These are phyloP conservation scores for Lycodopsis pacificus DNA, from an alignment of 2,797 vertebrate genomes.

Conservation along the genomic window DNA sequence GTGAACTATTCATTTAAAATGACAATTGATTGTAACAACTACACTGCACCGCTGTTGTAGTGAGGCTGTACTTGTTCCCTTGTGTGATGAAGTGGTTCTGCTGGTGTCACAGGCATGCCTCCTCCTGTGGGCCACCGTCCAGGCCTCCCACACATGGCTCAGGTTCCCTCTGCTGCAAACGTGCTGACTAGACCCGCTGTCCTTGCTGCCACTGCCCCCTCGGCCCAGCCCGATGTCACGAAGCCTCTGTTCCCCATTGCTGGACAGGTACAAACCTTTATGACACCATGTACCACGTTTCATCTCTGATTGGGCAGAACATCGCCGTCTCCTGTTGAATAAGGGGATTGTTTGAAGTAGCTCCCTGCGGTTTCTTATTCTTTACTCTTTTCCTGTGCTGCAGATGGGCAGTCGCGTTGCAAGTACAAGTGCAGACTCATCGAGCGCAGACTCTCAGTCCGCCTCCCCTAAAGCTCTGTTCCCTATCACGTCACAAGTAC, in stretches of 20 bases:
- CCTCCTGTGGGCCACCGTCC: conserved; percentile 89
- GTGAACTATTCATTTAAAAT: background rate
- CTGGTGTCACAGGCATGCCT: conserved; percentile 85
- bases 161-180: conserved; percentile 84
- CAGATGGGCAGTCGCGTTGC: conserved; percentile 94
- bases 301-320: background rate
- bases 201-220: conserved; percentile 67
- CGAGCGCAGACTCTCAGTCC: conserved; percentile 91
- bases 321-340: background rate
- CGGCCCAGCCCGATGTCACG: conserved; percentile 86
- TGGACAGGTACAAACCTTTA: conserved; percentile 87
- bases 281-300: background rate
- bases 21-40: background rate
- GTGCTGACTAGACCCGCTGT: conserved; percentile 86
- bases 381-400: conserved; percentile 91
- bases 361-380: conserved; percentile 76
- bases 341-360: background rate
- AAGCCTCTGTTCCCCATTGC: conserved; percentile 96
- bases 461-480: conserved; percentile 94
- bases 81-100: conserved; percentile 3
- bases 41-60: background rate
- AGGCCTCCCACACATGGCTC: conserved; percentile 90
- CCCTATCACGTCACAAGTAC: conserved; percentile 94
- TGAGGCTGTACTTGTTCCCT: background rate
- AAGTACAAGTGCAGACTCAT: conserved; percentile 91